phyloP scores from a whole-genome alignment of 1,140 invertebrate genomes.

The Trichonephila clavipes region DNA sequence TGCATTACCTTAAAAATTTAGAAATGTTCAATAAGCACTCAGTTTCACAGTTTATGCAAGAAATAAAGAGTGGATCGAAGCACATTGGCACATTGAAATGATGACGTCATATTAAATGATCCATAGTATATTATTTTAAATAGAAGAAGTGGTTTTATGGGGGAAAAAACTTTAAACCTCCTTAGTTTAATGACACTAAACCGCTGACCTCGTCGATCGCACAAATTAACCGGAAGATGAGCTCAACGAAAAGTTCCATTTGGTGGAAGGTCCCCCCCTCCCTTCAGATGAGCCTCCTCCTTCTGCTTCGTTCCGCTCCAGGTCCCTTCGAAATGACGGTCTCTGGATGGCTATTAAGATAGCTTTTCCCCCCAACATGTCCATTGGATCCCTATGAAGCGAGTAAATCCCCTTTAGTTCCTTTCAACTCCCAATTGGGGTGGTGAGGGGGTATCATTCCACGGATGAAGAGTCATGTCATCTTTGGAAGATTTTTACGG shows the following conservation, averaged over 20 bases:
- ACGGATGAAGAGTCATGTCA: no score
- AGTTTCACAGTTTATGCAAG: no score
- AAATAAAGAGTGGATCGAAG: no score
- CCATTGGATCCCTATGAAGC: neutral
- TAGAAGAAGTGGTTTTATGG: no score
- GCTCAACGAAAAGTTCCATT: neutral
- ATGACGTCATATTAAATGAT: no score
- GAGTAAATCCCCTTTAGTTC: neutral
- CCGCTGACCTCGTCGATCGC: neutral
- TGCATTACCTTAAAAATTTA: no score
- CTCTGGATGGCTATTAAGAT: neutral
- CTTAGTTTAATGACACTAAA: neutral
- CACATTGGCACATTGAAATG: no score
- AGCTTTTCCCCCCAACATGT: neutral
- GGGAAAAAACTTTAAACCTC: neutral
- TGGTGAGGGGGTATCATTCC: no score
- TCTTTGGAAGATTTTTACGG: no score
- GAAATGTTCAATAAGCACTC: no score
- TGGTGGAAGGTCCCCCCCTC: neutral
- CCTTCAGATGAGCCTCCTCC: neutral
- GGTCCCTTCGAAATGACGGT: neutral
- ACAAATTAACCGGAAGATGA: neutral
- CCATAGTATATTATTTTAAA: no score
- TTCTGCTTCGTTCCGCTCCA: slow-evolving; percentile 4
- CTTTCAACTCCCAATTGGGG: neutral